Base-by-base conservation (phyloP, 2,888 invertebrate genomes). In the Andricus quercusramuli region DNA sequence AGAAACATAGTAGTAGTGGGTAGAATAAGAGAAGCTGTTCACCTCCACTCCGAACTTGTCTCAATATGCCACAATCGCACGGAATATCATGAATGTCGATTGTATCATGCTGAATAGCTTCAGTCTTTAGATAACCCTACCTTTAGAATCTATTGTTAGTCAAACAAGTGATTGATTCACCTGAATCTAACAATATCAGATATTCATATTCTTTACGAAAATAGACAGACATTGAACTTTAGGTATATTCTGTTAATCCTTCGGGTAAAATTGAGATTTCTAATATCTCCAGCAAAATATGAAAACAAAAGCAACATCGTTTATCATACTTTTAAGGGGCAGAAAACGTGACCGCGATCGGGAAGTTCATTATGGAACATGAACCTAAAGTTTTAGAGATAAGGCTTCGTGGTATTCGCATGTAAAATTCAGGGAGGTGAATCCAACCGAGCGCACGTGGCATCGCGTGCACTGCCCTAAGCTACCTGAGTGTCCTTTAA, bases 71-170 rank as follows among this genome's bases (percentile, higher is more conserved):
- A 87, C 89, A 90, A 89, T 90, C 89, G 88, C 83, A 86, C 86
- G 85, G 89, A 90, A 90, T 90, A 89, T 90, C 89, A 89, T 89
- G 90, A 90, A 90, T 89, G 88, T 88, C 85, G 83, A 88, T 86
- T 88, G 86, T 88, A 88, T 88, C 85, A 86, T 87, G 88, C 89
- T 88, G 87, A 90, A 90, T 89, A 86, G 87, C 84, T 29, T 77
- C 65, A 76, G 29, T 44, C 82, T 78, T 15, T 0, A 68, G 68
- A 68, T 17, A 47, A 17, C 44, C 47, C 29, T 29, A 64, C 64
- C 29, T 17, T 64, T 29, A 64, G 15, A 64, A 64, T 29, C 64
- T 64, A 64, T 29, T 64, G 64, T 68, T 47, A 25, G 29, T 47
- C 15, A 44, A 44, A 5, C 44, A 47, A 44, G 47, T 25, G 15